Evolutionary conservation across 2,113 vertebrate species (phyloP).

Genomic region (Polyodon spathula): DNA sequence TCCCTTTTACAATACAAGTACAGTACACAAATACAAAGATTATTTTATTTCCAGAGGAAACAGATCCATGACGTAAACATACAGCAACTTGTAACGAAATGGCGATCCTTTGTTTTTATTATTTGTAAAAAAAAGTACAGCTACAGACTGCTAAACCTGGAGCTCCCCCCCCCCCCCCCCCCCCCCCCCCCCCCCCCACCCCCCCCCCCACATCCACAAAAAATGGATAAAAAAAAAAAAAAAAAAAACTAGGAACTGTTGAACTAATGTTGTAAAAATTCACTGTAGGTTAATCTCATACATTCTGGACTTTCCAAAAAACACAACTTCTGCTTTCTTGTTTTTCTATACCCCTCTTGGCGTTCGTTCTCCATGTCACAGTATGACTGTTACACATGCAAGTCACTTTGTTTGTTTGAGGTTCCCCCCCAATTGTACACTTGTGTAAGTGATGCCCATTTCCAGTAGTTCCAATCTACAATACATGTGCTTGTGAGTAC

Average conservation of each 20-base stretch:
- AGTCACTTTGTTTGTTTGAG: neutral
- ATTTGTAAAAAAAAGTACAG: conserved; percentile 37
- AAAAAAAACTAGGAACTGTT: conserved; percentile 70
- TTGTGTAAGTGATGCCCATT: conserved; percentile 9
- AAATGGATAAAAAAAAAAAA: conserved; percentile 78
- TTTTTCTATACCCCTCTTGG: conserved; percentile 3
- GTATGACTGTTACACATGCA: neutral
- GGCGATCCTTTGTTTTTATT: conserved; percentile 48
- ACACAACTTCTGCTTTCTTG: neutral
- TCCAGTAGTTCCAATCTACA: conserved; percentile 9
- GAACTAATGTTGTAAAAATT: conserved; percentile 56
- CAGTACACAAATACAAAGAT: conserved; percentile 76
- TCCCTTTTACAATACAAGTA: conserved; percentile 97
- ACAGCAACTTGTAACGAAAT: conserved; percentile 75
- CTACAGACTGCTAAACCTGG: conserved; percentile 57
- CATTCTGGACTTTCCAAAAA: conserved; percentile 56
- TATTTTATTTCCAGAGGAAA: conserved; percentile 74
- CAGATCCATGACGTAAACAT: conserved; percentile 82
- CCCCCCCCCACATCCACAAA: conserved; percentile 56
- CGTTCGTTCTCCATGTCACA: neutral
- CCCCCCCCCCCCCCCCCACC: too few species aligned
- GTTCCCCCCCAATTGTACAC: neutral
- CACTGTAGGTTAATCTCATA: conserved; percentile 65
- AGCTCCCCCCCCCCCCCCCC: too few species aligned
- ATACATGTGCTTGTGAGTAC: conserved; percentile 14